phyloP scores from a whole-genome alignment of 2,797 vertebrate genomes.

The Pseudochirops cupreus region DNA sequence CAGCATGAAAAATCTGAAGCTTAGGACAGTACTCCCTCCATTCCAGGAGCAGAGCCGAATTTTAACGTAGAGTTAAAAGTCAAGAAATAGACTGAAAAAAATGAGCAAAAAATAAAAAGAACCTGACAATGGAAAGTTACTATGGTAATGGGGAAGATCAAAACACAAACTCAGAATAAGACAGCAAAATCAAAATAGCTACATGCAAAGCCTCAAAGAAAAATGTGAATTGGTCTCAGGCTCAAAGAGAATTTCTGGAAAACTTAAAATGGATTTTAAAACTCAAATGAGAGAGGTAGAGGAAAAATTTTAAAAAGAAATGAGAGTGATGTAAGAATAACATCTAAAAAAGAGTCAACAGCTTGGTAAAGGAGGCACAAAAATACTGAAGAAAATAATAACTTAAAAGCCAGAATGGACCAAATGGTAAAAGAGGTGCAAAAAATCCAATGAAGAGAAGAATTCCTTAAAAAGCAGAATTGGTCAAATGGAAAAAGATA shows the following conservation, averaged over 20 bases:
- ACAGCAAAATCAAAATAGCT: not conserved
- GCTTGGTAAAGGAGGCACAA: not conserved
- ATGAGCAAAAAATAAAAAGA: not conserved
- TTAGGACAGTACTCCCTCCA: not conserved
- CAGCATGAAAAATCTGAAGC: not conserved
- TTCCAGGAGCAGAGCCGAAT: not conserved
- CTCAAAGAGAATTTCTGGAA: not conserved
- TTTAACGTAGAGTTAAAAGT: not conserved
- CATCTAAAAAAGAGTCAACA: not conserved
- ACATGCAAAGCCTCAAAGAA: not conserved
- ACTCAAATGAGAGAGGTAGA: too few relatives aligned
- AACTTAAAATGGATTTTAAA: not conserved
- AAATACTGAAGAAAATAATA: not conserved
- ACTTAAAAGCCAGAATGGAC: not conserved
- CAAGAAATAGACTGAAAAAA: not conserved
- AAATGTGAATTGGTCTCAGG: not conserved
- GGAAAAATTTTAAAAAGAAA: not conserved
- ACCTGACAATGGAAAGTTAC: not conserved
- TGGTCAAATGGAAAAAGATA: too few relatives aligned
- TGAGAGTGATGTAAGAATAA: not conserved
- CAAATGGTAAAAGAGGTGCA: not conserved
- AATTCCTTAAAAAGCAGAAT: not conserved
- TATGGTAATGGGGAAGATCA: not conserved
- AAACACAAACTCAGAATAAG: not conserved
- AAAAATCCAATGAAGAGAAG: not conserved